These are phyloP conservation scores for Orius insidiosus DNA, from an alignment of 1,140 invertebrate species.

Conservation along the genomic window DNA sequence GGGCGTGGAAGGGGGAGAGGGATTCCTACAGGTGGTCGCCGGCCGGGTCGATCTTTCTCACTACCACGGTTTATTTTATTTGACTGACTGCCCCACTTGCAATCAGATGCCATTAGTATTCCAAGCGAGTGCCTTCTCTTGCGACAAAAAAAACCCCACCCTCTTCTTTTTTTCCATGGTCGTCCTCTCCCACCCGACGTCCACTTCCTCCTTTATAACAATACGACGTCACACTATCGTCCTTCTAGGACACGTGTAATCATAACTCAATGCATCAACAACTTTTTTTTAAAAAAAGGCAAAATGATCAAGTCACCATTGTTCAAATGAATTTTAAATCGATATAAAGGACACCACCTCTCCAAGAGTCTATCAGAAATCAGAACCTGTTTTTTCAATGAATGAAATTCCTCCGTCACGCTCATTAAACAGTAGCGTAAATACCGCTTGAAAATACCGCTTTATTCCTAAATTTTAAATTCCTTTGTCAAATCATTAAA, in stretches of 20 bases:
- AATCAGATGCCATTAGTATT: conserved; percentile 9
- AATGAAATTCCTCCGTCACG: too few species aligned
- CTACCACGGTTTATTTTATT: conserved; percentile 7
- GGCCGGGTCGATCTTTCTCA: conserved; percentile 3
- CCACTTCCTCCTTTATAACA: background rate
- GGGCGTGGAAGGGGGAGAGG: background rate
- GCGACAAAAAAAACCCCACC: background rate
- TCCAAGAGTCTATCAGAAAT: too few species aligned
- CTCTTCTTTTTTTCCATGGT: background rate
- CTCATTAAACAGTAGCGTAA: too few species aligned
- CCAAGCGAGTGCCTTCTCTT: background rate
- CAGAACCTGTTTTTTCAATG: too few species aligned
- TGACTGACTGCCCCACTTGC: conserved; percentile 11
- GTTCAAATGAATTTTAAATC: too few species aligned
- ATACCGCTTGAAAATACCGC: too few species aligned
- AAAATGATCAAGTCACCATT: too few species aligned
- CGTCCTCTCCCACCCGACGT: background rate
- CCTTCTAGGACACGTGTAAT: background rate
- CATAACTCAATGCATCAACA: background rate
- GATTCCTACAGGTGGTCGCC: conserved; percentile 6
- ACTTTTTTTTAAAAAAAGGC: too few species aligned
- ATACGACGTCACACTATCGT: conserved; percentile 3
- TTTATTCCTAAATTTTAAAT: too few species aligned
- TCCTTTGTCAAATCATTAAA: too few species aligned
- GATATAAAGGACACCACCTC: too few species aligned